Conservation (phyloP, 2,113 vertebrate genomes). For the Eulemur rufifrons region DNA sequence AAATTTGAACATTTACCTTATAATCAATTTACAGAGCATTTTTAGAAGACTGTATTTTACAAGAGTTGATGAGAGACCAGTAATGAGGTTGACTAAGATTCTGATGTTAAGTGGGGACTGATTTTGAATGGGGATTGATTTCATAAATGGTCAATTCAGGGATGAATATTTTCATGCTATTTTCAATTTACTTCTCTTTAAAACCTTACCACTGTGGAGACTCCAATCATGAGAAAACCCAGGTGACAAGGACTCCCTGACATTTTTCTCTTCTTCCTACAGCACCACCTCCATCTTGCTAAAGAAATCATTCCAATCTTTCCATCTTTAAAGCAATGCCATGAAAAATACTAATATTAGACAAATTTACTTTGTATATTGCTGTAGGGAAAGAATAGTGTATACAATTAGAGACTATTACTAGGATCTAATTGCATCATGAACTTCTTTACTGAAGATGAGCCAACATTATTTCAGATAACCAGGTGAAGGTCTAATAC, state of each 20-base stretch:
- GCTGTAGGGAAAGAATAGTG: not conserved
- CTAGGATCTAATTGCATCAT: not conserved
- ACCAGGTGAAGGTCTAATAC: not conserved
- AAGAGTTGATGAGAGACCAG: not conserved
- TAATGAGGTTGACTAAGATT: not conserved
- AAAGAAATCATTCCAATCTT: not conserved
- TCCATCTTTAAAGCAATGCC: not conserved
- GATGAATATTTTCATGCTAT: not conserved
- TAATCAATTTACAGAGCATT: not conserved
- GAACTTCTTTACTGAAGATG: not conserved
- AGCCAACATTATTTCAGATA: not conserved
- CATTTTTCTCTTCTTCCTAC: not conserved
- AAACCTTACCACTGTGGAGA: not conserved
- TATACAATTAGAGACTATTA: not conserved
- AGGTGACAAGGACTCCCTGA: not conserved
- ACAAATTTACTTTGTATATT: not conserved
- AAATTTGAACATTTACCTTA: not conserved
- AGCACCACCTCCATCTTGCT: not conserved
- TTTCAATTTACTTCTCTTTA: slow-evolving; percentile 22
- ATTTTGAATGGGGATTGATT: slow-evolving; percentile 52
- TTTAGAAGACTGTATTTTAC: slow-evolving; percentile 1
- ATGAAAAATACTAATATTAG: not conserved
- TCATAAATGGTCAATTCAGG: slow-evolving; percentile 22
- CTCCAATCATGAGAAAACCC: not conserved
- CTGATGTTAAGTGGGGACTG: not conserved